A percentile compares a stretch with the other conserved stretches of the same genome.
Conservation (phyloP, 2,888 invertebrate genomes). For the Gortyna flavago region DNA sequence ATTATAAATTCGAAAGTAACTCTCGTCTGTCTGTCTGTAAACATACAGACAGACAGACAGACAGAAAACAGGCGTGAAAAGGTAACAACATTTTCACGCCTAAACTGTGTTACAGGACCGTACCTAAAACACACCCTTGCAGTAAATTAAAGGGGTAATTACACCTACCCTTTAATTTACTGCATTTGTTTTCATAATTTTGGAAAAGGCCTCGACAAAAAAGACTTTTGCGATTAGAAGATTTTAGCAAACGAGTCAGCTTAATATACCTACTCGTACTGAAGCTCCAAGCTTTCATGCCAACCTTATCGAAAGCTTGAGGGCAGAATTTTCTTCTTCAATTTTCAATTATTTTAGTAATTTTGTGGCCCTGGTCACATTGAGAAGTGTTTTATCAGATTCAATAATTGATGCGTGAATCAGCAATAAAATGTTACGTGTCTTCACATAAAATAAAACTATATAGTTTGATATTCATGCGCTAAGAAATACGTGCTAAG, state of each 20-base stretch:
- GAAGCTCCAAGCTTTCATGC: neutral
- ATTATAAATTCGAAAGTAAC: too few relatives aligned
- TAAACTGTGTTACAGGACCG: neutral
- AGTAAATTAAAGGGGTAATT: neutral
- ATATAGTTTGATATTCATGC: neutral
- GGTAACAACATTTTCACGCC: too few relatives aligned
- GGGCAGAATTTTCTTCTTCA: neutral
- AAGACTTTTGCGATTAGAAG: neutral
- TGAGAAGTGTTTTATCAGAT: neutral
- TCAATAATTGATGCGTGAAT: conserved; percentile 3
- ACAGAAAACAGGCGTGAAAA: too few relatives aligned
- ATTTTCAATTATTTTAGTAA: neutral
- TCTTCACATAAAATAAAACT: conserved; percentile 8
- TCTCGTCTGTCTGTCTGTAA: too few relatives aligned
- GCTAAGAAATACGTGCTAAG: conserved; percentile 29
- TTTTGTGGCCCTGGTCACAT: neutral
- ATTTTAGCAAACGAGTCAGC: neutral
- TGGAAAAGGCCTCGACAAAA: neutral
- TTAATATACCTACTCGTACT: neutral
- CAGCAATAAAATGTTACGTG: conserved; percentile 44
- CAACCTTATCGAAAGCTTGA: neutral
- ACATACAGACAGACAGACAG: too few relatives aligned
- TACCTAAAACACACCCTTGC: neutral
- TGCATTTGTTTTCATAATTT: neutral
- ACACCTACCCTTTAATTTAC: neutral